A percentile compares a stretch with the other conserved stretches of the same genome.
Evolutionary conservation across 2,797 vertebrate genomes (phyloP).

Genomic region (Enteromius fasciolatus): DNA sequence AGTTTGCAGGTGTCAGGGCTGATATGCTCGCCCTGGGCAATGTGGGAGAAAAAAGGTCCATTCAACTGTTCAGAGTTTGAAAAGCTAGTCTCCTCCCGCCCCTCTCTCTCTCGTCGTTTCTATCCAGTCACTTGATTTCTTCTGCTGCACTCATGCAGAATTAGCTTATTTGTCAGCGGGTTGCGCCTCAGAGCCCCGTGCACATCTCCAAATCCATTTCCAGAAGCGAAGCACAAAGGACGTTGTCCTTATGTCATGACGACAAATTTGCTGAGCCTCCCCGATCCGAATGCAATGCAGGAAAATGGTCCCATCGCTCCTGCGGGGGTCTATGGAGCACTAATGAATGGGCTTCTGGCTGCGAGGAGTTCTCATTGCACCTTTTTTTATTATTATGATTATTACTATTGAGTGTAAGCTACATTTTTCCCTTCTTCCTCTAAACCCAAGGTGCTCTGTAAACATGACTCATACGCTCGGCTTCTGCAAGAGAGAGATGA

Average conservation of each 20-base stretch:
- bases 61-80: conserved; percentile 55
- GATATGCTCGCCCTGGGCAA: conserved; percentile 58
- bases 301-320: conserved; percentile 66
- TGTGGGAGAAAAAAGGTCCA: conserved; percentile 51
- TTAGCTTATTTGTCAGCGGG: conserved; percentile 65
- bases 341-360: conserved; percentile 66
- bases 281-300: conserved; percentile 59
- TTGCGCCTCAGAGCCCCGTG: conserved; percentile 60
- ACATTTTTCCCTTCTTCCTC: conserved; percentile 44
- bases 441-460: conserved; percentile 60
- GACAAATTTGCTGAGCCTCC: conserved; percentile 68
- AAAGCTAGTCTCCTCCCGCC: conserved; percentile 34
- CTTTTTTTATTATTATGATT: conserved; percentile 66
- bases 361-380: conserved; percentile 62
- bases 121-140: conserved; percentile 60
- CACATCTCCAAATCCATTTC: conserved; percentile 69
- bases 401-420: conserved; percentile 63
- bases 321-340: conserved; percentile 55
- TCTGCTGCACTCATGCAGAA: conserved; percentile 68
- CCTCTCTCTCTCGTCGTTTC: conserved; percentile 38
- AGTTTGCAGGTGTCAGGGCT: conserved; percentile 58
- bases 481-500: conserved; percentile 47
- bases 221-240: conserved; percentile 66
- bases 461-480: conserved; percentile 56
- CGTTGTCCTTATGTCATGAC: conserved; percentile 71